Base-by-base conservation (phyloP, 1,140 invertebrate species). In the Drosophila tropicalis region DNA sequence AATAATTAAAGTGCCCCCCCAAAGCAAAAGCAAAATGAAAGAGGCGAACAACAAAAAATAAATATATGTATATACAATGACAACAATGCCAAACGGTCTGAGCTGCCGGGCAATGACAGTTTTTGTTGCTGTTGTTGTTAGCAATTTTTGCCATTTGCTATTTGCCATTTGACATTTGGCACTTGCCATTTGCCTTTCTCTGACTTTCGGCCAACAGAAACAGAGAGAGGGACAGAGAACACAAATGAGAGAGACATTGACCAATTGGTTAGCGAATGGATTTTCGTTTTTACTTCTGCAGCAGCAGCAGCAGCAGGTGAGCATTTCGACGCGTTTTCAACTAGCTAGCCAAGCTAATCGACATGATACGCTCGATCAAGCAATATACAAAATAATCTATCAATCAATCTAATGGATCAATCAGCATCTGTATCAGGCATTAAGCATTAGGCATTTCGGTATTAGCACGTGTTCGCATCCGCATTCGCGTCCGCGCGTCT, bases 1-100 rank as follows among this genome's bases (percentile, higher is more conserved):
- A 87, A 89, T 87, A 87, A 89, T 87, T 84, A 87, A 89, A 87
- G 66, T 65, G 17, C 68, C 32, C 12, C 66, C 74, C 15, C 15
- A 41, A 7, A 47, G 17, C 44, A 47, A 47, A 22, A 51, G 19
- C 2, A 51, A 51, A n/a, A 51, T 29, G 15, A 17, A 17, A 19
- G 5, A 19, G 7, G 2, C 15, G 0, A 51, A 22, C 44, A 51
- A 51, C 44, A 51, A 51, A 17, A 36, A 36, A 36, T 36, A 36
- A 17, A 17, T 22, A 51, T 22, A 51, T 47, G 67, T 65, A 79
- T 76, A 79, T 76, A 81, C 82, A 87, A 66, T 72, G 75, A 63
- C 69, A 58, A 70, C 62, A 65, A 34, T 55, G 17, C 29, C 62
- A 36, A 51, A 32, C 15, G 29, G 60, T 29, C 17, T 19, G 44